phyloP scores from a whole-genome alignment of 2,888 invertebrate genomes.

The Campopleginae sp. region DNA sequence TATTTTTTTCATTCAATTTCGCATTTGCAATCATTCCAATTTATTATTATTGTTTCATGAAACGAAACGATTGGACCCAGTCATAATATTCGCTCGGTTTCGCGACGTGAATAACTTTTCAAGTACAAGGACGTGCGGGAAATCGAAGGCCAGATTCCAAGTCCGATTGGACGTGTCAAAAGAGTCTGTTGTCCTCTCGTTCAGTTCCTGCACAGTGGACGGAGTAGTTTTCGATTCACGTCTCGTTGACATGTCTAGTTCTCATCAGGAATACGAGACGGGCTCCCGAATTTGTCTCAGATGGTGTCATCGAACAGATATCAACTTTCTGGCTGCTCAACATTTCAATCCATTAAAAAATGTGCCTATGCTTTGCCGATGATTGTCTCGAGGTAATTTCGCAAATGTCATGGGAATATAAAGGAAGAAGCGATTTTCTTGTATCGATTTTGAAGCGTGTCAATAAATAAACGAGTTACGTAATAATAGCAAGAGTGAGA shows the following conservation, averaged over 20 bases:
- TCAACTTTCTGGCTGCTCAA: background rate
- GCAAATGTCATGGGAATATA: too few relatives aligned
- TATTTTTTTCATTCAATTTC: background rate
- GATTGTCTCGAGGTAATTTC: too few relatives aligned
- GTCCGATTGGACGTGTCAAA: constrained; percentile 6
- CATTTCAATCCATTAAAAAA: background rate
- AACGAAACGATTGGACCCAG: background rate
- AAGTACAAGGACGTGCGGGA: constrained; percentile 3
- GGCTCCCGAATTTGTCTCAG: background rate
- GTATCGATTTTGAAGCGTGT: too few relatives aligned
- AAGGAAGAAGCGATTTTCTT: too few relatives aligned
- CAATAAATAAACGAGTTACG: too few relatives aligned
- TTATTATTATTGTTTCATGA: background rate
- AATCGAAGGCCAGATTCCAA: background rate
- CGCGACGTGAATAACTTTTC: constrained; percentile 23
- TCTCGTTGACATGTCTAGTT: background rate
- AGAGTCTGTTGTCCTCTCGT: background rate
- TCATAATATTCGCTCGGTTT: constrained; percentile 23
- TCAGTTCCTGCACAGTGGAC: background rate
- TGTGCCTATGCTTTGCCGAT: background rate
- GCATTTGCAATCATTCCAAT: background rate
- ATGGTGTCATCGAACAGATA: background rate
- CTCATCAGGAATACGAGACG: background rate
- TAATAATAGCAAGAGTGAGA: too few relatives aligned
- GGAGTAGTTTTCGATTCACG: background rate